Conservation (phyloP, 1,140 invertebrate species). For the Tenebrio molitor region DNA sequence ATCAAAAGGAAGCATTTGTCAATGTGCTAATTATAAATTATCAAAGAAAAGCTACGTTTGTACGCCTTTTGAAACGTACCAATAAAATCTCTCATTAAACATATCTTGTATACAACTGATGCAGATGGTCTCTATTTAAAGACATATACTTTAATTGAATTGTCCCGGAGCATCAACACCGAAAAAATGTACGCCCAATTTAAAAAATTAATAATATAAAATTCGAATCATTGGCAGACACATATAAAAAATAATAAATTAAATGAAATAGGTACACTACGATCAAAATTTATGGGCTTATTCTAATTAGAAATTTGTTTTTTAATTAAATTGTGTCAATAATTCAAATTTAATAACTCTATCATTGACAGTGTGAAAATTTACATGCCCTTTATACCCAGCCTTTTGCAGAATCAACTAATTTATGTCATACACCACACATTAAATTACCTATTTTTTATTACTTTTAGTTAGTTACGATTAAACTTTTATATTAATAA, state of each 20-base stretch:
- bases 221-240: background rate
- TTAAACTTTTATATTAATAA: constrained; percentile 16
- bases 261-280: constrained; percentile 7
- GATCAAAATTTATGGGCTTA: constrained; percentile 32
- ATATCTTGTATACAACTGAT: constrained; percentile 39
- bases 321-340: constrained; percentile 46
- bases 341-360: constrained; percentile 42
- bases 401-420: constrained; percentile 23
- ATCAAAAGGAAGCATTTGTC: constrained; percentile 49
- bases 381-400: constrained; percentile 32
- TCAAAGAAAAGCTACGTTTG: constrained; percentile 44
- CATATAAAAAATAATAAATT: constrained; percentile 40
- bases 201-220: background rate
- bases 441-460: constrained; percentile 17
- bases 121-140: constrained; percentile 37
- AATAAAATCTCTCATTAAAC: constrained; percentile 50
- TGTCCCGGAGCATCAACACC: background rate
- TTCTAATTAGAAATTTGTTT: constrained; percentile 43
- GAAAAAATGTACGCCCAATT: constrained; percentile 4
- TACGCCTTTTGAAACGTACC: constrained; percentile 37
- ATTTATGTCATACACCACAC: constrained; percentile 31
- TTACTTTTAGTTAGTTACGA: constrained; percentile 12
- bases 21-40: constrained; percentile 52
- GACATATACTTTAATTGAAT: background rate
- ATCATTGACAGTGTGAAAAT: constrained; percentile 47